phyloP scores from a whole-genome alignment of 1,140 invertebrate genomes.

The Macrobrachium rosenbergii region DNA sequence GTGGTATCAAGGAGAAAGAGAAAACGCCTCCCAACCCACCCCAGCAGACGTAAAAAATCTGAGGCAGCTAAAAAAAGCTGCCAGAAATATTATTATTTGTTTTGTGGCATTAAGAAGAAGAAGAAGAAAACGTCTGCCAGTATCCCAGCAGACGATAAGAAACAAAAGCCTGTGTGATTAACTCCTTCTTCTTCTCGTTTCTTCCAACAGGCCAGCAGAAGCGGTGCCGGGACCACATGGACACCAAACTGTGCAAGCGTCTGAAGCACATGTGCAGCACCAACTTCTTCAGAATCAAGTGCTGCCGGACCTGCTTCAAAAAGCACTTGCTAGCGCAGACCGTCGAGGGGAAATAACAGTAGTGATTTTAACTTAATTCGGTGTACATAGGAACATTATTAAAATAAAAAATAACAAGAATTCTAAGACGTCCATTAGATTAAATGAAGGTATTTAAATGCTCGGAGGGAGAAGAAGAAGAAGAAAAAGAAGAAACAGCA shows the following conservation, averaged over 20 bases:
- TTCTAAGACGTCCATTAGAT: no score
- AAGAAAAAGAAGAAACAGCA: no score
- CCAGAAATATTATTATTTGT: no score
- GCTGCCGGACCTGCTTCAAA: conserved; percentile 68
- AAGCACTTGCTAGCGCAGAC: background rate
- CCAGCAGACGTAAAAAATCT: no score
- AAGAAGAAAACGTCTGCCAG: no score
- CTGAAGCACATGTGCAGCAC: conserved; percentile 69
- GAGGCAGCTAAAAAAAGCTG: no score
- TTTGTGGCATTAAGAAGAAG: no score
- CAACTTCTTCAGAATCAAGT: conserved; percentile 70
- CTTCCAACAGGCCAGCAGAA: conserved; percentile 64
- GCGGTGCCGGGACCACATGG: conserved; percentile 68
- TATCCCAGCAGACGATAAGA: no score
- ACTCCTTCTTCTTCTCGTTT: conserved; percentile 6
- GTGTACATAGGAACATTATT: background rate
- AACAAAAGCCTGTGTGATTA: background rate
- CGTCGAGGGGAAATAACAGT: background rate
- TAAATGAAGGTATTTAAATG: no score
- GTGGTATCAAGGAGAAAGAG: no score
- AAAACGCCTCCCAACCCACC: no score
- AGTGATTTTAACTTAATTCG: background rate
- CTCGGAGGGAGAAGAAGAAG: no score
- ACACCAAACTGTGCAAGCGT: conserved; percentile 67
- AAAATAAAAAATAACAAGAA: background rate